Evolutionary conservation across 2,113 vertebrate species (phyloP).

Genomic region (Felis chaus): DNA sequence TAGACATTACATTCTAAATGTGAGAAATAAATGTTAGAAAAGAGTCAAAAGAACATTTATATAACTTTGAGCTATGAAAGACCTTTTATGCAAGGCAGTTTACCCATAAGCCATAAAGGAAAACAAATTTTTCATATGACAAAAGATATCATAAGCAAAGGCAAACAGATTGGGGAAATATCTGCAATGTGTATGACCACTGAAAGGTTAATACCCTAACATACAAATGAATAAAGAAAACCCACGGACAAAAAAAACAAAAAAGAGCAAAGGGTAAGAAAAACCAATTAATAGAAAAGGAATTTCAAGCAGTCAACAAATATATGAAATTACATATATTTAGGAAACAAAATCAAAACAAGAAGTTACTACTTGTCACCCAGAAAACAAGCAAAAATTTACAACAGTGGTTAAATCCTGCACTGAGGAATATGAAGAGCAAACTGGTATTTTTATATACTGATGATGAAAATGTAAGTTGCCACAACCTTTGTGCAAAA

Average conservation of each 20-base stretch:
- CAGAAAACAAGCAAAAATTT: constrained; percentile 27
- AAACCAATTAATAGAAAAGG: neutral
- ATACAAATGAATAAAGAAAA: neutral
- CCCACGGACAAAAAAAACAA: neutral
- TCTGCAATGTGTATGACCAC: neutral
- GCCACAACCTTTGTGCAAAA: neutral
- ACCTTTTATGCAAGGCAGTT: neutral
- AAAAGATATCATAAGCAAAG: constrained; percentile 20
- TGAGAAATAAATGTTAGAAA: neutral
- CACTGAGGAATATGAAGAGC: neutral
- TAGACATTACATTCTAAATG: constrained; percentile 7
- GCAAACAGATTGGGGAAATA: neutral
- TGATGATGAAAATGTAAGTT: neutral
- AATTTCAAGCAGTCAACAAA: neutral
- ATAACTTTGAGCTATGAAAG: neutral
- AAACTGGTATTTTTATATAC: neutral
- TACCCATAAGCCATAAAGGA: neutral
- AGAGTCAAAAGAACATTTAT: neutral
- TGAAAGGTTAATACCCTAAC: neutral
- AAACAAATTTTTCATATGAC: neutral
- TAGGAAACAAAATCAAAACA: constrained; percentile 18
- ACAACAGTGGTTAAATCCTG: neutral
- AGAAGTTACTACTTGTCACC: neutral
- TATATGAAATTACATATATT: neutral
- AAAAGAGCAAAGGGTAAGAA: constrained; percentile 11